phyloP scores from a whole-genome alignment of 2,113 vertebrate genomes.

The Erpornis zantholeuca region DNA sequence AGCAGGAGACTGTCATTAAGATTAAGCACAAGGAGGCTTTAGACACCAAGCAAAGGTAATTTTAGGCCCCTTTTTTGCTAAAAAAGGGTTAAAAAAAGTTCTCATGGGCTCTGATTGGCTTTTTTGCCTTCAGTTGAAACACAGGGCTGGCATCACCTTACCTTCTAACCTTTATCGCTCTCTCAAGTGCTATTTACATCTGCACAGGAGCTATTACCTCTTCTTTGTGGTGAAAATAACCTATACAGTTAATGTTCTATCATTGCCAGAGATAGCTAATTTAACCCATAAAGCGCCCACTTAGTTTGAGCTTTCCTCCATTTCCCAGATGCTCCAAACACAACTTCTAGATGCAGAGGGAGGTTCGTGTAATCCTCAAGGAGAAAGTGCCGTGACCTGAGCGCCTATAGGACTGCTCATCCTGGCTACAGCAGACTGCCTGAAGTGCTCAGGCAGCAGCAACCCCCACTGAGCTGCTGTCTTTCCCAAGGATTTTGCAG shows the following conservation, averaged over 20 bases:
- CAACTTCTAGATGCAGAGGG: not conserved
- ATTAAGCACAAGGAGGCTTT: not conserved
- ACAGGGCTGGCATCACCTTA: not conserved
- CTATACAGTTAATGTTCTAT: not conserved
- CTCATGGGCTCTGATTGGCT: not conserved
- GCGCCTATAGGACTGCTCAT: not conserved
- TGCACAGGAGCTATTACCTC: not conserved
- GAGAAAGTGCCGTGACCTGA: not conserved
- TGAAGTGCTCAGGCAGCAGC: not conserved
- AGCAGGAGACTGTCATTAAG: not conserved
- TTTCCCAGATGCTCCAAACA: not conserved
- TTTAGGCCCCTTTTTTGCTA: not conserved
- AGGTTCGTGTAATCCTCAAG: not conserved
- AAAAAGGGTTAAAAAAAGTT: not conserved
- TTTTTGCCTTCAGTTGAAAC: not conserved
- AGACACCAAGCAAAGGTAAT: not conserved
- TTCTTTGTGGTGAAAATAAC: not conserved
- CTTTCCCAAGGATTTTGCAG: not conserved
- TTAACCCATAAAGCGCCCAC: not conserved
- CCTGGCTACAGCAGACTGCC: not conserved
- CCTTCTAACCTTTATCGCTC: not conserved
- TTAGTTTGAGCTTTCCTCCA: not conserved
- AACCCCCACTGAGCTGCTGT: not conserved
- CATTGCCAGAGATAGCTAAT: not conserved
- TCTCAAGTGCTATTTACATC: not conserved